A percentile compares a stretch with the other conserved stretches of the same genome.
Evolutionary conservation across 2,888 invertebrate species (phyloP).

Genomic region (Protophormia terraenovae): DNA sequence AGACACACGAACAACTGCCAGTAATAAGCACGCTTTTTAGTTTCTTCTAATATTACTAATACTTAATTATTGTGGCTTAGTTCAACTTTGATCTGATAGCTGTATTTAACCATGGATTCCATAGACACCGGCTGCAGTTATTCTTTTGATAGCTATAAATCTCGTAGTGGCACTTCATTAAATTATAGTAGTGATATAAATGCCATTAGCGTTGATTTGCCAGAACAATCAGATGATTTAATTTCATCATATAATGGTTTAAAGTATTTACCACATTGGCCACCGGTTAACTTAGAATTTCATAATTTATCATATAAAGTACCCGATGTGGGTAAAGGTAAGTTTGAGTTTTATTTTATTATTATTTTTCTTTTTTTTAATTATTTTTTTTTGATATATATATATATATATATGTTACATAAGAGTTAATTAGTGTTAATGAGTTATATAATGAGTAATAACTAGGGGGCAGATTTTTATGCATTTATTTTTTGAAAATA

Average conservation of each 20-base stretch:
- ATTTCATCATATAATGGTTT: conserved; percentile 83
- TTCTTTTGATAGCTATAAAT: conserved; percentile 70
- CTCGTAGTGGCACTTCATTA: conserved; percentile 72
- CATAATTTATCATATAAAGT: conserved; percentile 91
- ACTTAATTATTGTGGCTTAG: background rate
- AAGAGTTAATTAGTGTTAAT: too few relatives aligned
- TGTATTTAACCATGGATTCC: conserved; percentile 65
- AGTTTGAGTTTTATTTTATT: conserved; percentile 22
- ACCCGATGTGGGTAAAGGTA: conserved; percentile 86
- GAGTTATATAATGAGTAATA: too few relatives aligned
- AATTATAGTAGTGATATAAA: conserved; percentile 78
- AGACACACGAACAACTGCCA: background rate
- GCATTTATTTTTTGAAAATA: too few relatives aligned
- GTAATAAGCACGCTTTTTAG: conserved; percentile 5
- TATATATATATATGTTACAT: too few relatives aligned
- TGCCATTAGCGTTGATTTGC: conserved; percentile 76
- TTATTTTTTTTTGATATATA: too few relatives aligned
- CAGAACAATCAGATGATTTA: conserved; percentile 83
- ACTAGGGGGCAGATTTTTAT: too few relatives aligned
- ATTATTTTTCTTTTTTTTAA: too few relatives aligned
- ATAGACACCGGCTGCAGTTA: conserved; percentile 69
- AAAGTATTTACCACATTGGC: conserved; percentile 85
- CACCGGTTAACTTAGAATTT: conserved; percentile 91
- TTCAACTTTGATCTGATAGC: background rate
- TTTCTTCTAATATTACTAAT: background rate